These are phyloP conservation scores for Empidonax alnorum DNA, from an alignment of 2,113 vertebrate species.

Conservation along the genomic window DNA sequence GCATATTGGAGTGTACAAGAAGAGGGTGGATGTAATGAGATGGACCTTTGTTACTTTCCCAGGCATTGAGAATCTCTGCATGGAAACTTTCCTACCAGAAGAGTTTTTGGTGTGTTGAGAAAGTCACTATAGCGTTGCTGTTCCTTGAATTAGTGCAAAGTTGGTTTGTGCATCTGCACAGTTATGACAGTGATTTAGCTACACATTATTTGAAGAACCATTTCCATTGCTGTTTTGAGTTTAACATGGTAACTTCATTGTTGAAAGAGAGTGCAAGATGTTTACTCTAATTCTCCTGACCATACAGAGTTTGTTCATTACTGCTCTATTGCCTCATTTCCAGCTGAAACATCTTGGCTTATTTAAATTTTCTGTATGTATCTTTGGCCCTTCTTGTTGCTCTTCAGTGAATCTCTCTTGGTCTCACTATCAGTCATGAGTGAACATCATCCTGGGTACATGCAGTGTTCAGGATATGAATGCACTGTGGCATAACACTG, in stretches of 20 bases:
- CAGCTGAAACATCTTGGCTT: background rate
- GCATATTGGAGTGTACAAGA: background rate
- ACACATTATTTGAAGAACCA: background rate
- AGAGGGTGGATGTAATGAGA: background rate
- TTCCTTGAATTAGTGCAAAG: background rate
- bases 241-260: background rate
- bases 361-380: background rate
- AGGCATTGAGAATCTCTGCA: background rate
- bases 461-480: background rate
- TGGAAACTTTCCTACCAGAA: background rate
- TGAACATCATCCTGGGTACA: background rate
- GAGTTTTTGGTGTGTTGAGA: background rate
- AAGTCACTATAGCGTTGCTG: background rate
- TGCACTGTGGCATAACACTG: background rate
- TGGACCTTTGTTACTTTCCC: background rate
- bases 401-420: background rate
- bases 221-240: background rate
- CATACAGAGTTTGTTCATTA: background rate
- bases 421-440: background rate
- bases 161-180: background rate
- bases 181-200: background rate
- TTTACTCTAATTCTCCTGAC: background rate
- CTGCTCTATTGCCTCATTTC: background rate
- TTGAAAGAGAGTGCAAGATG: background rate
- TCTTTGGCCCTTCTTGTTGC: background rate